These are phyloP conservation scores for Perizoma flavofasciatum DNA, from an alignment of 2,888 invertebrate species.

Conservation along the genomic window DNA sequence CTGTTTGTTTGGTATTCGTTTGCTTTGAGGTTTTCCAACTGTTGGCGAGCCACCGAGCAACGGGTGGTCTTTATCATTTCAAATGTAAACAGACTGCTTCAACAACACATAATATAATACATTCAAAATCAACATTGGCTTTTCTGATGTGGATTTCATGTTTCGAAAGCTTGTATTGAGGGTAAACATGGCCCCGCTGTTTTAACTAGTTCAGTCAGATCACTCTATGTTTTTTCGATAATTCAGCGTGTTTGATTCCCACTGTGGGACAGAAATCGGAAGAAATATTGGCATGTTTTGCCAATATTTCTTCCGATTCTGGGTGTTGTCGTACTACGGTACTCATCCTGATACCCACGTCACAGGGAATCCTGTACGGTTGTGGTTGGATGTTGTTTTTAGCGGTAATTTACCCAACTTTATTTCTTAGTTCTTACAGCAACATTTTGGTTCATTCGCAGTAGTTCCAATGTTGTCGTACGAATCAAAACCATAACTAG, in stretches of 20 bases:
- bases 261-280: too few relatives aligned
- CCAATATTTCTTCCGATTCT: too few relatives aligned
- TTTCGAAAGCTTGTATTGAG: slow-evolving; percentile 34
- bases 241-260: background rate
- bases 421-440: too few relatives aligned
- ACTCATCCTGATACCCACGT: too few relatives aligned
- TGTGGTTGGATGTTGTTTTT: too few relatives aligned
- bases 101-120: slow-evolving; percentile 74
- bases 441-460: too few relatives aligned
- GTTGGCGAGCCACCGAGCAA: slow-evolving; percentile 41
- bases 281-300: too few relatives aligned
- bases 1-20: slow-evolving; percentile 74
- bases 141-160: slow-evolving; percentile 37
- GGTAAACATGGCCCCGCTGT: slow-evolving; percentile 30
- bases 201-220: slow-evolving; percentile 19
- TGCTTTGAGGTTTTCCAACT: slow-evolving; percentile 77
- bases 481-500: too few relatives aligned
- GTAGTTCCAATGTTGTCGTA: too few relatives aligned
- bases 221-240: slow-evolving; percentile 11
- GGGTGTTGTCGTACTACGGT: too few relatives aligned
- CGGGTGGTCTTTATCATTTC: slow-evolving; percentile 83
- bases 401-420: too few relatives aligned
- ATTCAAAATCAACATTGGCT: slow-evolving; percentile 65
- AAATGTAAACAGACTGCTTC: slow-evolving; percentile 71
- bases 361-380: too few relatives aligned